Evolutionary conservation across 2,888 invertebrate species (phyloP).

Genomic region (Epinotia ramella): DNA sequence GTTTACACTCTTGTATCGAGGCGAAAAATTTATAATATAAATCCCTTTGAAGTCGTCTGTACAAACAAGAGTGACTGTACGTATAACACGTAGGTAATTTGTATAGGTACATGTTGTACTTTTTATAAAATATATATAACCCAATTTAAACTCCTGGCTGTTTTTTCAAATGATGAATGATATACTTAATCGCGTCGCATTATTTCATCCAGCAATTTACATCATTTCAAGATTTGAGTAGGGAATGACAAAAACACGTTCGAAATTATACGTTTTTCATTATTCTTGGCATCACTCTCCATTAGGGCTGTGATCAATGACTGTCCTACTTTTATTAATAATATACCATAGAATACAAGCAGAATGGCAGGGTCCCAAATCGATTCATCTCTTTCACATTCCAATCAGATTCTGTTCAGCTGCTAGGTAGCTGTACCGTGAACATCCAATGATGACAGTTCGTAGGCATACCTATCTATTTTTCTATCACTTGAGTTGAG

Average conservation of each 20-base stretch:
- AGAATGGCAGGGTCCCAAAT: background rate
- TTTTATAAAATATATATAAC: background rate
- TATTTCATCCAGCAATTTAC: background rate
- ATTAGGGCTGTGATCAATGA: background rate
- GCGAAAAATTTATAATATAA: too few relatives aligned
- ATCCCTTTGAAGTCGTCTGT: too few relatives aligned
- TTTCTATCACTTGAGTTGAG: too few relatives aligned
- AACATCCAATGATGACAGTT: too few relatives aligned
- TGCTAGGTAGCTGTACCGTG: too few relatives aligned
- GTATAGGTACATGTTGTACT: too few relatives aligned
- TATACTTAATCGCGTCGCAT: background rate
- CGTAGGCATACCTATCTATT: too few relatives aligned
- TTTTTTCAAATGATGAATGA: background rate
- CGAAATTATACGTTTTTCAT: slow-evolving; percentile 8
- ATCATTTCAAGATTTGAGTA: slow-evolving; percentile 1
- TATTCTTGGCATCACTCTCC: background rate
- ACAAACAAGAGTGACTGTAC: too few relatives aligned
- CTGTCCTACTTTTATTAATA: background rate
- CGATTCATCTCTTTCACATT: background rate
- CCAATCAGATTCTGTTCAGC: background rate
- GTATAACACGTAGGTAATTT: too few relatives aligned
- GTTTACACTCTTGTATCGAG: too few relatives aligned
- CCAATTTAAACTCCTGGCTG: background rate
- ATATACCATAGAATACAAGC: background rate
- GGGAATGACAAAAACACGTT: background rate